Conservation (phyloP, 2,113 vertebrate genomes). For the Aplodontia rufa region DNA sequence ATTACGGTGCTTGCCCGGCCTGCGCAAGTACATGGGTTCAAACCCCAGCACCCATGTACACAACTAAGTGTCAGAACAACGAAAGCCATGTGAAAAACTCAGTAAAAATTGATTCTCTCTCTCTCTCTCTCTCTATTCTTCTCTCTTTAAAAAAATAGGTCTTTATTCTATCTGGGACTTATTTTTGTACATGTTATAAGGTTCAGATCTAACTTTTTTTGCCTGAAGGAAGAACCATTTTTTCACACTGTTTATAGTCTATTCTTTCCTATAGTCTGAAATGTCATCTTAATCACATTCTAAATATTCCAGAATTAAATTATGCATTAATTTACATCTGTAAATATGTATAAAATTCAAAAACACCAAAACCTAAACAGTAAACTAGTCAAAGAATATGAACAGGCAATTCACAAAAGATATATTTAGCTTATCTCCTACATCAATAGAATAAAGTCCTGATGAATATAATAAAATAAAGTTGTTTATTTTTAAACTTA, state of each 20-base stretch:
- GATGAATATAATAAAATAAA: constrained; percentile 40
- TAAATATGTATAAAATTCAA: neutral
- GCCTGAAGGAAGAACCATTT: neutral
- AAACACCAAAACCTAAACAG: neutral
- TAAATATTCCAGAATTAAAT: neutral
- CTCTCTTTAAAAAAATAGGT: neutral
- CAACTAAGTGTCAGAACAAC: too few species aligned
- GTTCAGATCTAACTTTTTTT: neutral
- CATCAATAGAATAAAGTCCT: neutral
- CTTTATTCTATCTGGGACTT: neutral
- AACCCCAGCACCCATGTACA: too few species aligned
- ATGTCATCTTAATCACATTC: neutral
- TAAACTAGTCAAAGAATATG: neutral
- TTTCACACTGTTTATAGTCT: neutral
- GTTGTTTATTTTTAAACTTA: neutral
- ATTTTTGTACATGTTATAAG: neutral
- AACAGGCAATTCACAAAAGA: constrained; percentile 10
- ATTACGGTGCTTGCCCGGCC: too few species aligned
- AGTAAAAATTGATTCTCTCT: too few species aligned
- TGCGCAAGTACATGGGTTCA: too few species aligned
- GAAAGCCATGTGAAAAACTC: too few species aligned
- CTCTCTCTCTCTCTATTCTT: too few species aligned
- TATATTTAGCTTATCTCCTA: neutral
- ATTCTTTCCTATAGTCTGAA: constrained; percentile 2
- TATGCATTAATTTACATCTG: neutral